Evolutionary conservation across 2,113 vertebrate genomes (phyloP).

Genomic region (Chionis minor): DNA sequence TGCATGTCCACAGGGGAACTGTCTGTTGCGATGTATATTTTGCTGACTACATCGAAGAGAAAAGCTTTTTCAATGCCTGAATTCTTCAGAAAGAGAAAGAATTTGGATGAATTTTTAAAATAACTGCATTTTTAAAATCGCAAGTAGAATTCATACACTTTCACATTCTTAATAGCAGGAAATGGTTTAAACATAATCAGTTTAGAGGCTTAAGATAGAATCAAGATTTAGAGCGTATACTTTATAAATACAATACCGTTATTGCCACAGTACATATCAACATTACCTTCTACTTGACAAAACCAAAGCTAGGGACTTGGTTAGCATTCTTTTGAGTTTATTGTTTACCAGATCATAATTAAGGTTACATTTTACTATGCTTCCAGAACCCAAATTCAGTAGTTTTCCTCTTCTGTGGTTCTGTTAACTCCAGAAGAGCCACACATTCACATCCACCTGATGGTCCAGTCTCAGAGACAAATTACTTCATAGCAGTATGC

Average conservation of each 20-base stretch:
- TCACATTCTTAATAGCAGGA: neutral
- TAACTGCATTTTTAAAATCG: neutral
- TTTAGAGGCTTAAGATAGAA: neutral
- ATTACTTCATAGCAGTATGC: neutral
- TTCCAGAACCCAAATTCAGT: neutral
- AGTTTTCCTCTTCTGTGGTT: neutral
- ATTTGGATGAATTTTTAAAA: conserved; percentile 14
- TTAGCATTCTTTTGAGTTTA: neutral
- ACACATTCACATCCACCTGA: neutral
- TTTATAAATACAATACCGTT: neutral
- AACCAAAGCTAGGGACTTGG: neutral
- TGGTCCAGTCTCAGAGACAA: neutral
- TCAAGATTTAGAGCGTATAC: neutral
- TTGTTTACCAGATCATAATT: neutral
- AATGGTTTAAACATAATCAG: neutral
- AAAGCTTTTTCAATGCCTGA: conserved; percentile 99
- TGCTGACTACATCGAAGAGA: conserved; percentile 98
- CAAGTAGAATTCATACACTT: neutral
- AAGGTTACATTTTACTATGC: neutral
- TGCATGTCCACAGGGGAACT: conserved; percentile 99
- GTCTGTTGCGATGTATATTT: conserved; percentile 99
- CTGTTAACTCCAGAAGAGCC: neutral
- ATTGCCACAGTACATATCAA: neutral
- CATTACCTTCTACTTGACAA: neutral
- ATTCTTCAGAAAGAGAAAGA: conserved; percentile 84